A percentile compares a stretch with the other conserved stretches of the same genome.
These are phyloP conservation scores for Euspilapteryx auroguttella DNA, from an alignment of 2,888 invertebrate genomes.

Conservation along the genomic window DNA sequence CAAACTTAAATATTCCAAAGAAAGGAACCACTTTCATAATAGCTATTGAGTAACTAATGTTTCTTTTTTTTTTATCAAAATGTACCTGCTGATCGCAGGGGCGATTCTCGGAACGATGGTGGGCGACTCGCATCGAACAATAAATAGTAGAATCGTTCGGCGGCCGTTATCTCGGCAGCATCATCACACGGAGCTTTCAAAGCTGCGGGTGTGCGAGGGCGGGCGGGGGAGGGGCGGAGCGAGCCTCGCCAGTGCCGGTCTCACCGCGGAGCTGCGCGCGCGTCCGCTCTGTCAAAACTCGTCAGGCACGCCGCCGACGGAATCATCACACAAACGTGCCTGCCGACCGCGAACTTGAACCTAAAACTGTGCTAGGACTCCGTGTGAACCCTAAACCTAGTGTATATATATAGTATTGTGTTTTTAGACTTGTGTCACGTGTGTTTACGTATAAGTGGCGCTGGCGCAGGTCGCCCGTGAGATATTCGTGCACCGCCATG, in stretches of 20 bases:
- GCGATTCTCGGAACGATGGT: conserved; percentile 24
- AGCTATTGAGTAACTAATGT: background rate
- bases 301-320: conserved; percentile 16
- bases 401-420: background rate
- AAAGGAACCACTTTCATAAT: background rate
- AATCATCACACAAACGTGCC: conserved; percentile 25
- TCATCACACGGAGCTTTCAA: conserved; percentile 52
- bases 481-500: conserved; percentile 60
- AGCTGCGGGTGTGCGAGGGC: conserved; percentile 31
- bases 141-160: conserved; percentile 53
- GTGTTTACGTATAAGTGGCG: conserved; percentile 55
- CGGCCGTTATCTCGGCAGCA: conserved; percentile 54
- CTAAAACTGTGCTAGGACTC: background rate
- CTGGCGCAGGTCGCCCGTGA: conserved; percentile 56
- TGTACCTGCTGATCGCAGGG: conserved; percentile 18
- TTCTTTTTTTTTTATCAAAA: conserved; percentile 7
- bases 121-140: conserved; percentile 43
- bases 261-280: conserved; percentile 36
- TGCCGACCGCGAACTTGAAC: background rate
- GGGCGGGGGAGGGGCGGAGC: conserved; percentile 27
- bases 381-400: no score
- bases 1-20: no score
- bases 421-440: conserved; percentile 29
- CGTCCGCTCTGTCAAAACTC: no score
- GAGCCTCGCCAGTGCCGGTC: conserved; percentile 51